phyloP scores from a whole-genome alignment of 2,113 vertebrate genomes.

The Saguinus midas region DNA sequence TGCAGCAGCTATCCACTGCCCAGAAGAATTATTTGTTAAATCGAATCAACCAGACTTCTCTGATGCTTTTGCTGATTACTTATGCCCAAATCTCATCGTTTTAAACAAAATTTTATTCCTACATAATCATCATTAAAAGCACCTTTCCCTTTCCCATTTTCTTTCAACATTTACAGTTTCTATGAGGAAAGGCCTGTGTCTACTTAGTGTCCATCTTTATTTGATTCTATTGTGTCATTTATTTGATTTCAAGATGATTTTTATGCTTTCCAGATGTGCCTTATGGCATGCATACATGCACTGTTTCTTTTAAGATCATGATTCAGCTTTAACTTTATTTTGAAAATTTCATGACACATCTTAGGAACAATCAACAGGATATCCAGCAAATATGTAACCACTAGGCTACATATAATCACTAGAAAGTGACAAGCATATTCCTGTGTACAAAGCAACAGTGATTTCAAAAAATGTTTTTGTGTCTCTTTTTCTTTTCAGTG shows the following conservation, averaged over 20 bases:
- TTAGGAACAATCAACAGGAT: neutral
- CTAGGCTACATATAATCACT: neutral
- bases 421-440: neutral
- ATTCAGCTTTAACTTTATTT: slow-evolving; percentile 22
- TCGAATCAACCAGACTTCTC: neutral
- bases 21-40: neutral
- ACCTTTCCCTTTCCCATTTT: neutral
- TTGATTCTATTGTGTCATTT: neutral
- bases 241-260: neutral
- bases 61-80: neutral
- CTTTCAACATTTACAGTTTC: neutral
- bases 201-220: neutral
- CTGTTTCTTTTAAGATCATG: neutral
- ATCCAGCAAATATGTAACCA: neutral
- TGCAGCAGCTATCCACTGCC: neutral
- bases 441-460: neutral
- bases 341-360: neutral
- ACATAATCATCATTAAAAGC: slow-evolving; percentile 12
- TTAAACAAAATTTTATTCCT: slow-evolving; percentile 29
- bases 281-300: neutral
- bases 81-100: neutral
- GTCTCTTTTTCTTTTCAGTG: neutral
- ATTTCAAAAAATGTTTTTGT: neutral
- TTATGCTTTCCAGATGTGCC: slow-evolving; percentile 34
- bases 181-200: neutral